Evolutionary conservation across 2,888 invertebrate genomes (phyloP), one percentile per base, ranked within the genome.

Genomic region (Atrina japonica): DNA sequence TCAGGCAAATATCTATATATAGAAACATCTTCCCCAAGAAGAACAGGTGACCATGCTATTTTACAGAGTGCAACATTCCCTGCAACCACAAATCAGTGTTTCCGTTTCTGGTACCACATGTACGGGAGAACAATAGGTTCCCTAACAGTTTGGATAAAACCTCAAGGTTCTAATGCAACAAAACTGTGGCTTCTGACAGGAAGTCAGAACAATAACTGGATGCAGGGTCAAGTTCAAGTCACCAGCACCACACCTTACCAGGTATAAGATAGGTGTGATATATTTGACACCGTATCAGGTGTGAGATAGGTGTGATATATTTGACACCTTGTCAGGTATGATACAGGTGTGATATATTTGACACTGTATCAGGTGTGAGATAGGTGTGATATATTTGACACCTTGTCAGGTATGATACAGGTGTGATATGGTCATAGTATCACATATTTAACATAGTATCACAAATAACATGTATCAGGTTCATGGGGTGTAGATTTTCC

Each of bases 1-100:
- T 11, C 60, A 84, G 87, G 87, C 14, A 74, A 77, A 86, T 97
- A 95, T 88, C 94, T 97, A 93, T 95, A 95, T 82, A 94, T 96
- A 75, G 96, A 97, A 86, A 94, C 95, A 23, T 93, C 95, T 0
- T 92, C 93, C 0, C 90, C 91, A 0, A 91, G 93, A 14, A 80
- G 91, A 6, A 91, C 91, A 61, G 94, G 95, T 80, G 82, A 86
- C 43, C 76, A 77, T 45, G 86, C 88, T 16, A 73, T 83, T 14
- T 64, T 88, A 3, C 79, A 81, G 59, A 88, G 88, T 73, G 75
- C 80, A 16, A 74, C 67, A 47, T 76, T 83, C 66, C 71, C 72
- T 1, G 67, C 76, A 2, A 30, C 76, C 5, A 59, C 72, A 14
- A 58, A 76, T 6, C 68, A 63, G 23, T 86, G 86, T 67, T 53